These are phyloP conservation scores for Felis chaus DNA, from an alignment of 2,113 vertebrate species.

Conservation along the genomic window DNA sequence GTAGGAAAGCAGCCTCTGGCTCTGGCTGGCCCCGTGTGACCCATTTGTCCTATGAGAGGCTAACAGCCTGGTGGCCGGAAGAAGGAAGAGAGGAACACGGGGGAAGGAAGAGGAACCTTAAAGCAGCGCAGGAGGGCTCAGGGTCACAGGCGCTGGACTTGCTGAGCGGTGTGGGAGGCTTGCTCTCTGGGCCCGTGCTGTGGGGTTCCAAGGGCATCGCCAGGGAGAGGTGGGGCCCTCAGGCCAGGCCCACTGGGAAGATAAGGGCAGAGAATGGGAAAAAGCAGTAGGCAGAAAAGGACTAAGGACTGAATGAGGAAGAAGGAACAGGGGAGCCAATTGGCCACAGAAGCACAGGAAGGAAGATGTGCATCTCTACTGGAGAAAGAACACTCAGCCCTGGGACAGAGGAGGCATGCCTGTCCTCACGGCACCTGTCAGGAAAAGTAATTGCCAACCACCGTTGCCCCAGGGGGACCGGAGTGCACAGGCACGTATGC, in stretches of 20 bases:
- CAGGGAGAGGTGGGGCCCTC: neutral
- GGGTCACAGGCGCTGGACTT: neutral
- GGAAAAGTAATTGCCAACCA: neutral
- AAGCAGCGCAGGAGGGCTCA: neutral
- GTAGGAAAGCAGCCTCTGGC: fast-evolving
- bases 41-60: neutral
- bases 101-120: neutral
- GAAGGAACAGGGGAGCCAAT: neutral
- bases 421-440: neutral
- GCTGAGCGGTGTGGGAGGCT: neutral
- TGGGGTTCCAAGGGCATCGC: neutral
- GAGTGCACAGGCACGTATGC: neutral
- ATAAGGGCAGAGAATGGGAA: neutral
- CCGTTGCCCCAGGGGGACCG: no score
- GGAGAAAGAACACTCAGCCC: neutral
- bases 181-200: neutral
- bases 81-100: no score
- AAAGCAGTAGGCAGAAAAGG: neutral
- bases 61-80: neutral
- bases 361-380: fast-evolving
- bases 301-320: neutral
- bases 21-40: neutral
- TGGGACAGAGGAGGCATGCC: fast-evolving
- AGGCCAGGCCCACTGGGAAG: neutral
- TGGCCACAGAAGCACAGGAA: neutral